Evolutionary conservation across 2,113 vertebrate species (phyloP), one percentile per base, ranked within the genome.

Genomic region (Alexandromys fortis): DNA sequence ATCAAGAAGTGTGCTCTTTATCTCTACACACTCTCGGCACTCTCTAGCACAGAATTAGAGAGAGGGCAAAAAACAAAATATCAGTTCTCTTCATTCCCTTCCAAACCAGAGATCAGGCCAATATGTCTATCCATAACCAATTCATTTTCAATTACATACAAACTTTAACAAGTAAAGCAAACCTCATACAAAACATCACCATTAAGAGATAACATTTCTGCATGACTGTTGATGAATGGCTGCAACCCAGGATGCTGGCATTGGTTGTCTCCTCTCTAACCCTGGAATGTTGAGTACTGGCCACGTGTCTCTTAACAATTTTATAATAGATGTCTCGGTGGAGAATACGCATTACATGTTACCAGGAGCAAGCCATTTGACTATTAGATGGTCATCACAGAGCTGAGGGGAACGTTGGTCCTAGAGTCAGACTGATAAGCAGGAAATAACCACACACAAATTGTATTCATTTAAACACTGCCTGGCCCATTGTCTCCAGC

Each of bases 291-390:
- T 21, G n/a, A 73, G 11, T n/a, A 73, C 79, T 92, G 91, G 21
- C 49, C 79, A 12, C 1, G 17, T 82, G 79, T 76, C 42, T 92
- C 68, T 83, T 93, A 13, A 38, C 82, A 33, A 3, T 7, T 8
- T 21, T 77, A 10, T 81, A 68, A 79, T 81, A 81, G 94, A 73
- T 26, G 79, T 17, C 86, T 94, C 26, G 38, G 52, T 19, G 82
- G 55, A 94, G 42, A 94, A 89, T 35, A 2, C 45, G 49, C 63
- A 22, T 76, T 3, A 5, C 11, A 13, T 83, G 26, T 89, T 89
- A 93, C 75, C 55, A 72, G 83, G n/a, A 52, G 83, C 63, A 94
- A 45, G 78, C 28, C 89, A 6, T 94, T 89, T 96, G 8, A 81
- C 91, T 35, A 35, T n/a, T 67, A 12, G 35, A 28, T 92, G 47